Percentiles rank a stretch among this genome's conserved stretches.
phyloP scores from a whole-genome alignment of 1,140 invertebrate species.

The Belonocnema kinseyi region DNA sequence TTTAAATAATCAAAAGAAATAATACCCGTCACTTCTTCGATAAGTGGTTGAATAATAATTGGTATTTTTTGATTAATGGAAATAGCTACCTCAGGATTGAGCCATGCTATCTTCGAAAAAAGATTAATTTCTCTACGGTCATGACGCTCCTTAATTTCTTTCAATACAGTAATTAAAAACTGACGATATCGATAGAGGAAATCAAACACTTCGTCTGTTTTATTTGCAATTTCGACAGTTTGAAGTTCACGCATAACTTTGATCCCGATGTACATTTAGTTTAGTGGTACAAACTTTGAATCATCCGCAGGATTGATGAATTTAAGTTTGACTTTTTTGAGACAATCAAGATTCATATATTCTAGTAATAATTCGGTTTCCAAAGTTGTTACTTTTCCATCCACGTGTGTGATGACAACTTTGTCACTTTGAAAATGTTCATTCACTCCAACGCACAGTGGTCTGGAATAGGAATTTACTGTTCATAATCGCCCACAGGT shows the following conservation, averaged over 20 bases:
- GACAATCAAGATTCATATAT: neutral
- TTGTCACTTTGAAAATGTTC: no score
- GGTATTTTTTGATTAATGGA: neutral
- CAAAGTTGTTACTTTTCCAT: neutral
- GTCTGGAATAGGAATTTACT: no score
- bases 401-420: slow-evolving; percentile 40
- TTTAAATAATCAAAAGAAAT: neutral
- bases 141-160: neutral
- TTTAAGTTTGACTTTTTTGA: slow-evolving; percentile 18
- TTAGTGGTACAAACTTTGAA: slow-evolving; percentile 26
- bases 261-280: slow-evolving; percentile 20
- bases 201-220: neutral
- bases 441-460: no score
- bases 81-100: neutral
- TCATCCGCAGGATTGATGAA: no score
- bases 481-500: no score
- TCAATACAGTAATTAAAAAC: neutral
- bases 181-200: neutral
- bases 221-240: neutral
- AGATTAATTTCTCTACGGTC: neutral
- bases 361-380: neutral
- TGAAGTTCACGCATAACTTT: neutral
- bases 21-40: neutral
- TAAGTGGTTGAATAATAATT: neutral
- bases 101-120: neutral